Base-by-base conservation (phyloP, 2,113 vertebrate genomes). In the Pyrgilauda ruficollis region DNA sequence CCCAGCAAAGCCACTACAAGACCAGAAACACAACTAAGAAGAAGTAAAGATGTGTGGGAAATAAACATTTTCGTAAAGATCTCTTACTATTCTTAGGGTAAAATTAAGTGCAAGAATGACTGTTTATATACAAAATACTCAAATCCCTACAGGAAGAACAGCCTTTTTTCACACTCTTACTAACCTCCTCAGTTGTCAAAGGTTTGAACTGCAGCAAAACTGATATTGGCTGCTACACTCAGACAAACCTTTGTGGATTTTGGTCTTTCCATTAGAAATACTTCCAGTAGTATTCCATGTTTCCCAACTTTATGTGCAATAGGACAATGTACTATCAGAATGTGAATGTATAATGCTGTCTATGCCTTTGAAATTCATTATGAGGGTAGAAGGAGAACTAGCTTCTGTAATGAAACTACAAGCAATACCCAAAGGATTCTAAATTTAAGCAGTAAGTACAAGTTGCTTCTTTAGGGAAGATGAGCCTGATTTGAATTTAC, bases 131-230 rank as follows among this genome's bases (percentile, higher is more conserved):
- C 49, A 53, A 84, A 92, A 80, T 9, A 10, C 37, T 47, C 50
- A 66, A 66, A 69, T 52, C 15, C n/a, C 41, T 78, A 26, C 2
- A 78, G 22, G 26, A 64, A 55, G 11, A 85, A 26, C 8, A 78
- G 55, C 30, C 33, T 85, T 85, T 77, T 49, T 74, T 50, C 21
- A 26, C 23, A 30, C 3, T 35, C 24, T 39, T 61, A 64, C 23
- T 52, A 59, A 55, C 23, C 22, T 77, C 0, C 0, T 28, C 66
- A 75, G 30, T 30, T 62, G 31, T 62, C 23, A 33, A 13, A 37
- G 14, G 74, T 78, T 7, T 66, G 62, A 79, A 49, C 67, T 62
- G 35, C 61, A 43, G 46, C 39, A 75, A n/a, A 88, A 82, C n/a
- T 62, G 30, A 50, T 39, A 13, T 1, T 88, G 55, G 31, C 27